Base-by-base conservation (phyloP, 1,140 invertebrate species). In the Ostrea edulis region DNA sequence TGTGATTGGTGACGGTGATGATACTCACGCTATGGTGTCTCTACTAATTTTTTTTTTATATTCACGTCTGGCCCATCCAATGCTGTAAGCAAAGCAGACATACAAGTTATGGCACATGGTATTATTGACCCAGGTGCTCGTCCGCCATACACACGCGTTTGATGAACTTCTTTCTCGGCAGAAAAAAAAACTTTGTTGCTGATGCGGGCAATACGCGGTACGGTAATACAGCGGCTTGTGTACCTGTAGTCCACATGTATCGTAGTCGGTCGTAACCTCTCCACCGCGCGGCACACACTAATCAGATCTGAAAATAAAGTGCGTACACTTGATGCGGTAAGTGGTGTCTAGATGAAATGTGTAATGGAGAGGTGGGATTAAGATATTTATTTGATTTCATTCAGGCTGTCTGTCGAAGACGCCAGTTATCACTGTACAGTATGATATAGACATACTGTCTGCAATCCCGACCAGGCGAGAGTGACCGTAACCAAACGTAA, bases 381-480 rank as follows among this genome's bases (percentile, higher is more conserved):
- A 77, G 68, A 77, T 77, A 77, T 77, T 77, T 77, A 77, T 77
- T 77, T 77, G 68, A 77, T 77, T 77, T 77, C 68, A 77, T 77
- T 77, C 68, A 29, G 68, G 68, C 68, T 77, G 68, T 77, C 68
- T 77, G 68, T 77, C 68, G 68, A 77, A 35, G 68, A 29, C 68
- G 68, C 25, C 29, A 25, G 68, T 77, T 77, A 77, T 77, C 68
- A 35, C 68, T 25, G 68, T 77, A 77, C 68, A 77, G 68, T 77
- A 77, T 77, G 68, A 77, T 77, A 22, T 77, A 77, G 68, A 77
- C 68, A 77, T 35, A 77, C 68, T 77, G 68, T 77, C 68, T 77
- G 29, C 68, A 77, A 77, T 77, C 29, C 25, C 68, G 35, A 77
- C 35, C 29, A 44, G 68, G 29, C 29, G 25, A 35, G 68, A 77